Base-by-base conservation (phyloP, 2,797 vertebrate genomes). In the Enteromius viviparus region DNA sequence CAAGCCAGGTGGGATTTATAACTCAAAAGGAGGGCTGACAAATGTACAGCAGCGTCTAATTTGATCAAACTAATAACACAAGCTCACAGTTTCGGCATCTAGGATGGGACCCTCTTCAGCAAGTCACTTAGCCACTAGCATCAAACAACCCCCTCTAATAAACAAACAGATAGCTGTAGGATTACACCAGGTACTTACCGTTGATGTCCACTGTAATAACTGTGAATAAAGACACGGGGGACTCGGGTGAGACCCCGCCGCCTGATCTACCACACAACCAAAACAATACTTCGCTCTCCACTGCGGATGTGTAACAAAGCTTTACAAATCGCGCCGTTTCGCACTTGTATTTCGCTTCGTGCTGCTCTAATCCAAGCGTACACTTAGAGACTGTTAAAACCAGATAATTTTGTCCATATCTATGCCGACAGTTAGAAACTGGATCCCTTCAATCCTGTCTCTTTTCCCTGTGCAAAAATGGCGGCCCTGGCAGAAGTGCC, bases 381-480 rank as follows among this genome's bases (percentile, higher is more conserved):
- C 65, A 84, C 72, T 82, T 82, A 76, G 79, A 90, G 84, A 88
- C 40, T 85, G 81, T 87, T 85, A 49, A 77, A 93, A 93, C 92
- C 90, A 90, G 90, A 89, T 90, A 92, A 93, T 93, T 88, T 91
- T 89, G 87, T 88, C 89, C 87, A 90, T 90, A 92, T 92, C 91
- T 91, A 89, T 89, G 91, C 91, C 92, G 92, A 94, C 91, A 94
- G 94, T 94, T 92, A 91, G 93, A 94, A 95, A 95, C 93, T 94
- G 92, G 94, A 95, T 94, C 94, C 93, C 90, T 93, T 94, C 93
- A 92, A 93, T 94, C 91, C 96, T 96, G 95, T 96, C 94, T 94
- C 94, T 95, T 93, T 95, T 96, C 96, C 96, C 97, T 96, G 96
- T 96, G 96, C 96, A 97, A 98, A 98, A 98, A 99, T 99, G 98